Percentiles rank a stretch among this genome's conserved stretches.
These are phyloP conservation scores for Nylanderia fulva DNA, from an alignment of 1,140 invertebrate genomes.

Conservation along the genomic window DNA sequence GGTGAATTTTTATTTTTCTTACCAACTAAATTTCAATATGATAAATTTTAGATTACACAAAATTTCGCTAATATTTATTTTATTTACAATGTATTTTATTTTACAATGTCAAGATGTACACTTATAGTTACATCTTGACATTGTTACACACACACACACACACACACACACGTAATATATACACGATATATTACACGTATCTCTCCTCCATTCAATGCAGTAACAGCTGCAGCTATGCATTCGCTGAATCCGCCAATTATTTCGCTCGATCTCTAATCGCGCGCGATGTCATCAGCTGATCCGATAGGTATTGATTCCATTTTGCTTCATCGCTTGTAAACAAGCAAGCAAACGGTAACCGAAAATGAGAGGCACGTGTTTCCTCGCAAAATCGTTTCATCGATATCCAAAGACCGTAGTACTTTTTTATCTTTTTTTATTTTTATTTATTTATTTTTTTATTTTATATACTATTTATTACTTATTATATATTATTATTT, in stretches of 20 bases:
- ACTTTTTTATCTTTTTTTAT: background rate
- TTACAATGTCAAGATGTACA: too few relatives aligned
- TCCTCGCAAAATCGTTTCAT: conserved; percentile 23
- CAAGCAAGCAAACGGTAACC: background rate
- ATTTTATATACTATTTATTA: too few relatives aligned
- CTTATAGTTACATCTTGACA: too few relatives aligned
- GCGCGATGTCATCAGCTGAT: conserved; percentile 39
- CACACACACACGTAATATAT: too few relatives aligned
- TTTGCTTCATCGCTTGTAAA: conserved; percentile 10
- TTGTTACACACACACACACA: too few relatives aligned
- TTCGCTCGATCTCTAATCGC: conserved; percentile 62
- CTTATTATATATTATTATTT: too few relatives aligned
- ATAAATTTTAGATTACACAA: too few relatives aligned
- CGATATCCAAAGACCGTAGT: conserved; percentile 1
- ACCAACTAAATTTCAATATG: too few relatives aligned
- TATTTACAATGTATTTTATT: too few relatives aligned
- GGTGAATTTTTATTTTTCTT: too few relatives aligned
- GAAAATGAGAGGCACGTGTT: background rate
- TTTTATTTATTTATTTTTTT: background rate
- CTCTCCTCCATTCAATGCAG: conserved; percentile 64
- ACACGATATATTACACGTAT: conserved; percentile 31
- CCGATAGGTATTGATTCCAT: conserved; percentile 13
- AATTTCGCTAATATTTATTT: too few relatives aligned
- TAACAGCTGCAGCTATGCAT: conserved; percentile 56
- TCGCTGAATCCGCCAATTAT: conserved; percentile 72